Base-by-base conservation (phyloP, 2,113 vertebrate species). In the Odontesthes bonariensis region DNA sequence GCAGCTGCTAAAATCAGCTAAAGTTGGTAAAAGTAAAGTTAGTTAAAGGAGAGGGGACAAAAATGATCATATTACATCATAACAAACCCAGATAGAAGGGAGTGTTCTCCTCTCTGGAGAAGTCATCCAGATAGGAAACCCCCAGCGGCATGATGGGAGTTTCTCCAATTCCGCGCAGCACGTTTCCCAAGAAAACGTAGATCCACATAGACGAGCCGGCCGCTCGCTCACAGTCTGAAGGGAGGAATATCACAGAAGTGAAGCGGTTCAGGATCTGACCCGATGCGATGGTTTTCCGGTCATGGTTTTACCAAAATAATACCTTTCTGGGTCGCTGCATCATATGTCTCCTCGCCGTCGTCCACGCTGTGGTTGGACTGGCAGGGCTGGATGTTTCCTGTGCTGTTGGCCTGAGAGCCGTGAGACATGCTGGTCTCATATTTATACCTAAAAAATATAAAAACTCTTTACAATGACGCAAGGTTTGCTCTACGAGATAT, bases 81-180 rank as follows among this genome's bases (percentile, higher is more conserved):
- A 23, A 90, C 66, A 91, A 92, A 99, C 97, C 96, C 54, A 99
- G 93, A 78, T 99, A 99, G 61, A 99, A 95, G 17, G 97, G 95
- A 1, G 95, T 93, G 22, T 97, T 97, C 61, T 98, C 96, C 77
- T 97, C 93, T 52, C 73, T 85, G 57, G 97, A 93, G 61, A 96
- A 97, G 87, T 99, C 98, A 83, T 99, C 98, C 13, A 99, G 92
- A 67, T 98, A 99, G 51, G 98, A 88, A 12, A 99, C 92, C 17
- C 98, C 98, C 69, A 99, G 82, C 9, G 97, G 98, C 89, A 97
- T 96, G 80, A 98, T 95, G 0, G 98, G 98, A 13, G 97, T 96
- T 85, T 99, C 98, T 47, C 98, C 98, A 38, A 99, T 95, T 42
- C 98, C 98, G 64, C 97, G 95, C 44, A 99, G 82, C 85, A 98